Conservation (phyloP, 2,888 invertebrate genomes). For the Rhimphoctona megacephalus region DNA sequence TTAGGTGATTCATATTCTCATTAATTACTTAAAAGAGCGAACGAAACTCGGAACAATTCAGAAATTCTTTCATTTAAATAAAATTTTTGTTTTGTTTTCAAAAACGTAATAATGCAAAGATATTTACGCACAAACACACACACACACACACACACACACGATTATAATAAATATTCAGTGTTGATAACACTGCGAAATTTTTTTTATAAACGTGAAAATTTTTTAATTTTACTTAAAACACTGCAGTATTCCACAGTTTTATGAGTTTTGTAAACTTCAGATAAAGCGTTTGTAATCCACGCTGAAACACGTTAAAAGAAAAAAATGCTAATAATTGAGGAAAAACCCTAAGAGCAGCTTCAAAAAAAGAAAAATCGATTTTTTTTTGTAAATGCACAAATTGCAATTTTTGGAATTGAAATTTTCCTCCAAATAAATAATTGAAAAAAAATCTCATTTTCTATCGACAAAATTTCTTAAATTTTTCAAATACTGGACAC, state of each 20-base stretch:
- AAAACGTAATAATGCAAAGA: not conserved
- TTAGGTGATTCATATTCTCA: not conserved
- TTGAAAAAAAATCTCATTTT: not conserved
- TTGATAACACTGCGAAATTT: slow-evolving; percentile 52
- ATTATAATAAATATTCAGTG: slow-evolving; percentile 61
- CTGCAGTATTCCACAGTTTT: not conserved
- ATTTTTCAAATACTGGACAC: not conserved
- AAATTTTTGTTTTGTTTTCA: not conserved
- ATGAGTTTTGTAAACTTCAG: not conserved
- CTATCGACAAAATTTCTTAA: not conserved
- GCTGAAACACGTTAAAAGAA: not conserved
- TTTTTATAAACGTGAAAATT: not conserved
- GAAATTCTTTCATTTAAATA: not conserved
- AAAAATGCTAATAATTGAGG: not conserved
- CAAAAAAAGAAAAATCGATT: not conserved
- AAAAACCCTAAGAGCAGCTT: not conserved
- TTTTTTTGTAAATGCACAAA: not conserved
- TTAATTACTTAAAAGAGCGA: not conserved
- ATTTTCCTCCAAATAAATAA: not conserved
- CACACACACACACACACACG: slow-evolving; percentile 22
- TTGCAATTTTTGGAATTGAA: not conserved
- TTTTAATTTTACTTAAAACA: slow-evolving; percentile 9
- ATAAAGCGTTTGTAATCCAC: not conserved
- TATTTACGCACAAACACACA: slow-evolving; percentile 11
- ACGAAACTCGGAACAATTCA: not conserved